A percentile compares a stretch with the other conserved stretches of the same genome.
These are phyloP conservation scores for Camponotus fellah DNA, from an alignment of 2,888 invertebrate species.

Conservation along the genomic window DNA sequence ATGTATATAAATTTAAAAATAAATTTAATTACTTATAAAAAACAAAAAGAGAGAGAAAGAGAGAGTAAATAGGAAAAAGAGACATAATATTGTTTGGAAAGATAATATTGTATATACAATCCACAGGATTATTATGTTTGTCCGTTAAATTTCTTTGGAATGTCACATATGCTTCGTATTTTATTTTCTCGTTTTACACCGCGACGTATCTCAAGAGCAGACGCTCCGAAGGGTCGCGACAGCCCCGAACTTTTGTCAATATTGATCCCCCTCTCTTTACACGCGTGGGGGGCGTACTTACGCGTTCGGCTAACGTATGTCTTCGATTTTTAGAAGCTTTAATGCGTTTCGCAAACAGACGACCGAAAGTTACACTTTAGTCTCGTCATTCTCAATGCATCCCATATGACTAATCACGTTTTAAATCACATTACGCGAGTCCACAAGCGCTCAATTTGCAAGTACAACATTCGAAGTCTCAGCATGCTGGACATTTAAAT, in stretches of 20 bases:
- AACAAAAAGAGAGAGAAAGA: background rate
- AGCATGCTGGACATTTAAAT: background rate
- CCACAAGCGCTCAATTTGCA: conserved; percentile 46
- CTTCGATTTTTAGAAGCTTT: conserved; percentile 74
- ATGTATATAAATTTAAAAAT: background rate
- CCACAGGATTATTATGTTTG: conserved; percentile 49
- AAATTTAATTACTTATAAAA: background rate
- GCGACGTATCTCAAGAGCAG: conserved; percentile 46
- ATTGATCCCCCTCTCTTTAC: conserved; percentile 67
- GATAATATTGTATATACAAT: conserved; percentile 25
- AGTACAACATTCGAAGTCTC: conserved; percentile 34
- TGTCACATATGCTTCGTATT: conserved; percentile 57
- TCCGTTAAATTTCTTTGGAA: conserved; percentile 58
- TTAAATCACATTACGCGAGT: conserved; percentile 43
- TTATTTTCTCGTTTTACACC: conserved; percentile 56
- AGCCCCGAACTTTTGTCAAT: conserved; percentile 71
- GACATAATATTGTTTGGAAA: conserved; percentile 29
- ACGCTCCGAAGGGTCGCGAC: conserved; percentile 52
- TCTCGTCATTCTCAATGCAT: conserved; percentile 21
- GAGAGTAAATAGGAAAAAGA: background rate
- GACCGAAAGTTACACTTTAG: conserved; percentile 16
- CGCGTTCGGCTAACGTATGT: conserved; percentile 60
- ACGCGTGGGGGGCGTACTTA: conserved; percentile 21
- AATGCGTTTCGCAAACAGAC: conserved; percentile 66
- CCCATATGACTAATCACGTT: conserved; percentile 48